Conservation (phyloP, 2,888 invertebrate genomes). For the Odontothrips loti region DNA sequence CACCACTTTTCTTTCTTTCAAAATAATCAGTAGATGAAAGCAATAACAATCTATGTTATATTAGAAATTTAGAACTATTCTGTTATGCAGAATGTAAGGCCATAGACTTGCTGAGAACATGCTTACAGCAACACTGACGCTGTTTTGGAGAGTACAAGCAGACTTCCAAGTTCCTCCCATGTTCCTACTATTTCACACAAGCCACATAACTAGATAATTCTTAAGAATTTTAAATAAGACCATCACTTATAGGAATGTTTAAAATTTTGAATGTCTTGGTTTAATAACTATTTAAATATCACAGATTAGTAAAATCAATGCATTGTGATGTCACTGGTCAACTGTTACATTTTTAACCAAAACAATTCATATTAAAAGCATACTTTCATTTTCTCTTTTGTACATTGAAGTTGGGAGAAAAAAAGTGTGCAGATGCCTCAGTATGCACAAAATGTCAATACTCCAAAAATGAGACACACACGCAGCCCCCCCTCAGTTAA, state of each 20-base stretch:
- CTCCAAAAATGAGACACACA: too few species aligned
- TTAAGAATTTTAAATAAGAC: not conserved
- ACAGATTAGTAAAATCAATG: slow-evolving; percentile 10
- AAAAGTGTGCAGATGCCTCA: too few species aligned
- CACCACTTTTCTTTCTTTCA: not conserved
- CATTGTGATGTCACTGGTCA: not conserved
- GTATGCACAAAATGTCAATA: too few species aligned
- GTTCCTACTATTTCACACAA: not conserved
- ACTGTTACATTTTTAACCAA: not conserved
- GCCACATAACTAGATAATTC: not conserved
- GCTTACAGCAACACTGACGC: not conserved
- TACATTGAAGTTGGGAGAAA: not conserved
- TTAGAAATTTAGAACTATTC: not conserved
- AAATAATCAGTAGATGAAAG: not conserved
- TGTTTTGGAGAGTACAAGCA: too few species aligned
- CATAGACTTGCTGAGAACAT: not conserved
- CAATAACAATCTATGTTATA: not conserved
- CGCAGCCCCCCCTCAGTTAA: not conserved
- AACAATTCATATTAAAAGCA: not conserved
- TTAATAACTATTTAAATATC: slow-evolving; percentile 20
- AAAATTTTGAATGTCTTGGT: slow-evolving; percentile 23
- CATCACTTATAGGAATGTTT: not conserved
- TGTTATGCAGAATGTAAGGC: slow-evolving; percentile 1
- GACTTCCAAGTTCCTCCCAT: not conserved
- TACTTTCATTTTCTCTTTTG: not conserved